A percentile compares a stretch with the other conserved stretches of the same genome.
These are phyloP conservation scores for Glomeris marginata DNA, from an alignment of 2,888 invertebrate genomes.

Conservation along the genomic window DNA sequence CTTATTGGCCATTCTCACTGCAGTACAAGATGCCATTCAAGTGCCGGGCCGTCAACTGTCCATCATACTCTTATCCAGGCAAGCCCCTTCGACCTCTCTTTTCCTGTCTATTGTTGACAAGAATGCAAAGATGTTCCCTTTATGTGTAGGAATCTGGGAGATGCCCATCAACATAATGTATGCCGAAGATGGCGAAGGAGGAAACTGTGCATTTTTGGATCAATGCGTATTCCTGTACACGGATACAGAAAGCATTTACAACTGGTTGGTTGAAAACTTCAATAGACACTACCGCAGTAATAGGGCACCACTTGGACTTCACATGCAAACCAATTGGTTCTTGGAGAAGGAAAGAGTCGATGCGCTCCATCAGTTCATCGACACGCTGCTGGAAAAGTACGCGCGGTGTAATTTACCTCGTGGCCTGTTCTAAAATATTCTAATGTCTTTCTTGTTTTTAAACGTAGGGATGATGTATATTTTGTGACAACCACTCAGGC, in stretches of 20 bases:
- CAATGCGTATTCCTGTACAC: constrained; percentile 83
- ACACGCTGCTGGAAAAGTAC: constrained; percentile 59
- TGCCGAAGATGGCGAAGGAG: constrained; percentile 74
- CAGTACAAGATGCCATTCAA: constrained; percentile 87
- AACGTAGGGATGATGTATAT: constrained; percentile 62
- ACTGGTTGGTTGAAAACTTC: constrained; percentile 84
- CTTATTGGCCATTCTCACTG: constrained; percentile 87
- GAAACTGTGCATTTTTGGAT: constrained; percentile 80
- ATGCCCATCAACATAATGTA: constrained; percentile 79
- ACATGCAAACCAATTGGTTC: constrained; percentile 84
- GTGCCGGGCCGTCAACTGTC: constrained; percentile 84
- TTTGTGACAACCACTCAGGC: constrained; percentile 75
- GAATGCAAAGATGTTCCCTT: constrained; percentile 14
- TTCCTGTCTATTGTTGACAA: not conserved
- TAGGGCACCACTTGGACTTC: constrained; percentile 27
- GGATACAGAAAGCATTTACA: constrained; percentile 43
- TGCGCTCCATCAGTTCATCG: constrained; percentile 70
- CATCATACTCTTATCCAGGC: constrained; percentile 76
- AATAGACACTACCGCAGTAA: constrained; percentile 46
- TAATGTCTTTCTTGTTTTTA: not conserved
- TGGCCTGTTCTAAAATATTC: not conserved
- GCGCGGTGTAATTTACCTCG: no score
- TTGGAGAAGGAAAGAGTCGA: constrained; percentile 61
- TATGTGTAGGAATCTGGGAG: constrained; percentile 63
- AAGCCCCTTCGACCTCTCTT: not conserved